phyloP scores from a whole-genome alignment of 2,113 vertebrate genomes.

The Lepus americanus region DNA sequence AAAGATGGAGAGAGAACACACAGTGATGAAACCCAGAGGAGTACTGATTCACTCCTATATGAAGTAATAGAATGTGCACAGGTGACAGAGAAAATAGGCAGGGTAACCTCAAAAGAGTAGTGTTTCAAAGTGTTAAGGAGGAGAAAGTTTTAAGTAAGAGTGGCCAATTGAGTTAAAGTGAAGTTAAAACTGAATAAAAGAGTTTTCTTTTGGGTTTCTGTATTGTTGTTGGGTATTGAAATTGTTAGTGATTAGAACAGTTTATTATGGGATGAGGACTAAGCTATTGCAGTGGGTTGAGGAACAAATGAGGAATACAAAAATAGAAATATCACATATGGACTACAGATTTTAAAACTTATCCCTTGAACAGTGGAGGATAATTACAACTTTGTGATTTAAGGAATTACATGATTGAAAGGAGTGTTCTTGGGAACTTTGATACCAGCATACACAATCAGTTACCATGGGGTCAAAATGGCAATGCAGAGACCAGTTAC shows the following conservation, averaged over 20 bases:
- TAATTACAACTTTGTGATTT: neutral
- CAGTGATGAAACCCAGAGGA: neutral
- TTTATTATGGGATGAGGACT: constrained; percentile 1
- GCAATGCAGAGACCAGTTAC: neutral
- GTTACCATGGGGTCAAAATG: neutral
- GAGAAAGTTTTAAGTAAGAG: neutral
- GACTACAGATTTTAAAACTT: neutral
- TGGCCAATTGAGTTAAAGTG: neutral
- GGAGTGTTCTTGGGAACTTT: neutral
- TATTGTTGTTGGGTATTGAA: neutral
- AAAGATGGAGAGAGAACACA: neutral
- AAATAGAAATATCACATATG: neutral
- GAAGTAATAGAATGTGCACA: neutral
- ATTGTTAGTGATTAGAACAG: neutral
- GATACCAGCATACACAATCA: neutral
- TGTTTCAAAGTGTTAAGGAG: neutral
- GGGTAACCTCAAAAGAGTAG: neutral
- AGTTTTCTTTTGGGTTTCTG: neutral
- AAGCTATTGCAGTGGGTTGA: constrained; percentile 25
- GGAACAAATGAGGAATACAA: neutral
- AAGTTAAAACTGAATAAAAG: constrained; percentile 18
- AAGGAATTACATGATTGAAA: neutral
- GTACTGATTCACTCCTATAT: neutral
- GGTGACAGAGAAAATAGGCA: neutral
- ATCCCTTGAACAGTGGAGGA: neutral